phyloP scores from a whole-genome alignment of 2,797 vertebrate species.

The Lithobates pipiens region DNA sequence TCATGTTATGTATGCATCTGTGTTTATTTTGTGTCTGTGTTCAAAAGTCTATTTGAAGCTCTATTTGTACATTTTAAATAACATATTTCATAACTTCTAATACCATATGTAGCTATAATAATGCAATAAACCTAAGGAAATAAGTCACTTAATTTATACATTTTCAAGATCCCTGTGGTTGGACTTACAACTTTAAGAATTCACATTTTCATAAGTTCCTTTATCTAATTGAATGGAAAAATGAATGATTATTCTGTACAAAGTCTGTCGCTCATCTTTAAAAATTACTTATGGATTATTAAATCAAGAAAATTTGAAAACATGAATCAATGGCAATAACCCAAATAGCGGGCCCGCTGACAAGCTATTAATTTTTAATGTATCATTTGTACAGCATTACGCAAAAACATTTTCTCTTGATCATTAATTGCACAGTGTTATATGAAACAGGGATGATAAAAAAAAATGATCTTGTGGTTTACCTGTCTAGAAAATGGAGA shows the following conservation, averaged over 20 bases:
- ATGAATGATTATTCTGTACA: slow-evolving; percentile 13
- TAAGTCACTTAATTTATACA: neutral
- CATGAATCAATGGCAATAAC: slow-evolving; percentile 64
- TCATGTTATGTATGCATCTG: too few species aligned
- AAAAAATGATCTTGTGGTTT: slow-evolving; percentile 73
- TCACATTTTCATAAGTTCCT: neutral
- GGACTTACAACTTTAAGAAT: neutral
- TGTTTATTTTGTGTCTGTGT: too few species aligned
- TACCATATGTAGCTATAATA: neutral
- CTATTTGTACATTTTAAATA: neutral
- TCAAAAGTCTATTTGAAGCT: neutral
- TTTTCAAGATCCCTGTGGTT: neutral
- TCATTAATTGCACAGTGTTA: slow-evolving; percentile 72
- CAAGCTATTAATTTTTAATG: slow-evolving; percentile 74
- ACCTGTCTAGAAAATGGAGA: slow-evolving; percentile 81
- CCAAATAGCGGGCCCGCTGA: slow-evolving; percentile 67
- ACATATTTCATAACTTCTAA: neutral
- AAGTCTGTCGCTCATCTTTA: slow-evolving; percentile 31
- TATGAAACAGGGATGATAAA: slow-evolving; percentile 55
- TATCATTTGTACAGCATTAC: slow-evolving; percentile 64
- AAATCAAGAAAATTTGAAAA: slow-evolving; percentile 64
- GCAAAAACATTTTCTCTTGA: slow-evolving; percentile 65
- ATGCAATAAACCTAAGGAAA: neutral
- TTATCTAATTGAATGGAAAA: neutral
- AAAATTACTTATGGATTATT: slow-evolving; percentile 63